phyloP scores from a whole-genome alignment of 2,797 vertebrate species.

The Ctenochaetus hawaiiensis region DNA sequence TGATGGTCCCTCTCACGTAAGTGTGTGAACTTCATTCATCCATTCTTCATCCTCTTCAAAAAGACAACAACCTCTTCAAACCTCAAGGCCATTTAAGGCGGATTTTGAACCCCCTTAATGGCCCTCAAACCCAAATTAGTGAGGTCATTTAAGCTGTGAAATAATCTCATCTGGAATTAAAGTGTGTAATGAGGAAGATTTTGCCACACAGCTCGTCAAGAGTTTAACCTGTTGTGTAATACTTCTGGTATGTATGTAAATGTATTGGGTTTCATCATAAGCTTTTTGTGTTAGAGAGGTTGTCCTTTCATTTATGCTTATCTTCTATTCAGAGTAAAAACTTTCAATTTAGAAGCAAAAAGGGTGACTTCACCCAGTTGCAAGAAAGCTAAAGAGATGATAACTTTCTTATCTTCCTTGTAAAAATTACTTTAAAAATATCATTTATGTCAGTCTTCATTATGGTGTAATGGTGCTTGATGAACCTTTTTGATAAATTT shows the following conservation, averaged over 20 bases:
- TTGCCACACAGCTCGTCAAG: constrained; percentile 46
- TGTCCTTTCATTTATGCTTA: constrained; percentile 33
- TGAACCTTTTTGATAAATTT: constrained; percentile 2
- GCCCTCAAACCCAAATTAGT: constrained; percentile 55
- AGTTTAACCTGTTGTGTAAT: constrained; percentile 49
- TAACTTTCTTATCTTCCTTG: background rate
- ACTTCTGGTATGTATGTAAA: constrained; percentile 57
- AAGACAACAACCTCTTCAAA: constrained; percentile 68
- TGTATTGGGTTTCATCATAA: constrained; percentile 44
- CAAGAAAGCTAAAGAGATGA: background rate
- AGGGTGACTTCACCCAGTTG: constrained; percentile 19
- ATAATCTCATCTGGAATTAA: constrained; percentile 55
- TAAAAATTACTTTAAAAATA: background rate
- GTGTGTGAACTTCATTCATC: constrained; percentile 58
- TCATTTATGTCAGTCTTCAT: background rate
- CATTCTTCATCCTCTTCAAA: constrained; percentile 45
- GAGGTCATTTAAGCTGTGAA: constrained; percentile 51
- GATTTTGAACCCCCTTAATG: constrained; percentile 42
- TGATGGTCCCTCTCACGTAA: constrained; percentile 50
- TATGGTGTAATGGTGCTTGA: background rate
- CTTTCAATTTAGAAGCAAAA: background rate
- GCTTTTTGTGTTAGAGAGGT: constrained; percentile 29
- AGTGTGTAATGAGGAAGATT: constrained; percentile 62
- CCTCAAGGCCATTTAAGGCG: constrained; percentile 45
- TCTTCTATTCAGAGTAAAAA: constrained; percentile 39